Conservation (phyloP, 2,888 invertebrate species). For the Drosophila lutescens region DNA sequence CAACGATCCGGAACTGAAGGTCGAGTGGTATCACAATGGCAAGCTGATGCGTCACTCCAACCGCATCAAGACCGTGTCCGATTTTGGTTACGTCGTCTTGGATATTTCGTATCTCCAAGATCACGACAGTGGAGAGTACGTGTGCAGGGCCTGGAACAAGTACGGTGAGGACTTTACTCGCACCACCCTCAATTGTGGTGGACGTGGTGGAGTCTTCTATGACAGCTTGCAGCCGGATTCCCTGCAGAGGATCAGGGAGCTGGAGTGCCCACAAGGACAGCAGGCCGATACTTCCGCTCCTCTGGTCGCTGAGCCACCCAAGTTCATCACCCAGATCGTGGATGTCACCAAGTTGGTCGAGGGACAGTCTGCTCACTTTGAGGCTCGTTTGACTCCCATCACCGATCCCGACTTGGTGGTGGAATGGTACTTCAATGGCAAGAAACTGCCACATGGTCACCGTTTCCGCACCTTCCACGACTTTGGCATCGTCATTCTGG, state of each 20-base stretch:
- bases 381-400: slow-evolving; percentile 96
- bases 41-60: slow-evolving; percentile 94
- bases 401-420: slow-evolving; percentile 97
- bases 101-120: slow-evolving; percentile 97
- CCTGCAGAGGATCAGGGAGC: slow-evolving; percentile 92
- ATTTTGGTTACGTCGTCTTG: slow-evolving; percentile 97
- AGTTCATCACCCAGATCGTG: slow-evolving; percentile 94
- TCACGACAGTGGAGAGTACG: slow-evolving; percentile 96
- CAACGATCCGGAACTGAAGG: slow-evolving; percentile 96
- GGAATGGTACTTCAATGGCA: slow-evolving; percentile 97
- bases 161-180: slow-evolving; percentile 95
- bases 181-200: slow-evolving; percentile 93
- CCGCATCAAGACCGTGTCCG: slow-evolving; percentile 96
- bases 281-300: slow-evolving; percentile 87
- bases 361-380: slow-evolving; percentile 97
- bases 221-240: slow-evolving; percentile 97
- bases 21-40: slow-evolving; percentile 99
- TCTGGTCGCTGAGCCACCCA: slow-evolving; percentile 92
- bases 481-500: slow-evolving; percentile 97
- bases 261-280: slow-evolving; percentile 89
- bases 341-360: slow-evolving; percentile 95
- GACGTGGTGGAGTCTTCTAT: slow-evolving; percentile 93
- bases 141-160: slow-evolving; percentile 95
- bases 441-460: slow-evolving; percentile 96
- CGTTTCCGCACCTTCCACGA: slow-evolving; percentile 99